Evolutionary conservation across 1,140 invertebrate genomes (phyloP).

Genomic region (Drosophila subobscura): DNA sequence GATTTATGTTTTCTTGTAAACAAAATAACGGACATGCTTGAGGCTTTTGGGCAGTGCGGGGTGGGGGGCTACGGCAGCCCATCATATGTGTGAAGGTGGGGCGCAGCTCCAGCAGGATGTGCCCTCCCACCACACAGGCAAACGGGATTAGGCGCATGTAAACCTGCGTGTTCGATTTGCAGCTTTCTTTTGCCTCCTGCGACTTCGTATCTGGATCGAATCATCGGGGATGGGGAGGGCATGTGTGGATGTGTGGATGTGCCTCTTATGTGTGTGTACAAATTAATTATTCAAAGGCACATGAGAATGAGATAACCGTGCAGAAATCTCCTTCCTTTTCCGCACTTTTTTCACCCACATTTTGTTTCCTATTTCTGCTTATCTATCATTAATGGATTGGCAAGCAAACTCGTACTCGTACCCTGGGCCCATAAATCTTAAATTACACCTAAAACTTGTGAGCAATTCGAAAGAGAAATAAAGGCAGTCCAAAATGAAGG

Average conservation of each 20-base stretch:
- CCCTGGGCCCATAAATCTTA: constrained; percentile 20
- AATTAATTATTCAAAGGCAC: constrained; percentile 71
- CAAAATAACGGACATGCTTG: constrained; percentile 78
- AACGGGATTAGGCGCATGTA: constrained; percentile 65
- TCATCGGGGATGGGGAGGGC: constrained; percentile 31
- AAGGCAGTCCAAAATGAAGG: too few species aligned
- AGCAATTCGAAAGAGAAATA: constrained; percentile 8
- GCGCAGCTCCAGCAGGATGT: constrained; percentile 5
- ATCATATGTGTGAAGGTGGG: constrained; percentile 3
- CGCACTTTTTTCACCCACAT: constrained; percentile 6
- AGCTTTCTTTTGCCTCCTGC: constrained; percentile 41
- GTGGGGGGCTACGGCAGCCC: constrained; percentile 1
- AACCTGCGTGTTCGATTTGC: constrained; percentile 68
- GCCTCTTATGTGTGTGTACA: constrained; percentile 6
- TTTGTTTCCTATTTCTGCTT: constrained; percentile 23
- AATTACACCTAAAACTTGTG: constrained; percentile 23
- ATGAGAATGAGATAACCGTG: constrained; percentile 26
- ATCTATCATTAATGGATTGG: constrained; percentile 40
- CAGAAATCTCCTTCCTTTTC: neutral
- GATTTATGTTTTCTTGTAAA: constrained; percentile 82
- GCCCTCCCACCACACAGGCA: constrained; percentile 47
- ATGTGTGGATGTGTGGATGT: constrained; percentile 20
- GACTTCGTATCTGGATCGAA: constrained; percentile 26
- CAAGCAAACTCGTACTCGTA: too few species aligned
- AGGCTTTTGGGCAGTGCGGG: constrained; percentile 44